Evolutionary conservation across 2,797 vertebrate genomes (phyloP).

Genomic region (Catamblyrhynchus diadema): DNA sequence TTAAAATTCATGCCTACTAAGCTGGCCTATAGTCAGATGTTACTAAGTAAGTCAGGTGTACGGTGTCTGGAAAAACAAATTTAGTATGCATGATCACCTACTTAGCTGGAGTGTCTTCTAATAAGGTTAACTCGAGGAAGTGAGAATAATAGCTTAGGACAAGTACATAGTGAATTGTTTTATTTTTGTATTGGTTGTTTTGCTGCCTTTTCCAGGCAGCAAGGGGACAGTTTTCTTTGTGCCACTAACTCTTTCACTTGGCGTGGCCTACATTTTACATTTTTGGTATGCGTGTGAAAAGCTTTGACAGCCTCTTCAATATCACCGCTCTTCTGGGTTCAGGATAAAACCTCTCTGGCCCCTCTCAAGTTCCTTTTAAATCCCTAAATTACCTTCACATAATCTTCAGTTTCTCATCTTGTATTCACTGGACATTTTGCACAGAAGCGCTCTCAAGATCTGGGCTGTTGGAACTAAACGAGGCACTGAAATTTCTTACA

Average conservation of each 20-base stretch:
- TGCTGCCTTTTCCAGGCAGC: neutral
- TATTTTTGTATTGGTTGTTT: neutral
- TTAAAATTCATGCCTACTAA: slow-evolving; percentile 40
- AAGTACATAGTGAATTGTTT: slow-evolving; percentile 14
- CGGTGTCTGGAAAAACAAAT: neutral
- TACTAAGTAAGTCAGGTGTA: slow-evolving; percentile 43
- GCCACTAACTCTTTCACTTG: neutral
- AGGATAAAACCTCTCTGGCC: slow-evolving; percentile 34
- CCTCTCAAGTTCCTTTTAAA: slow-evolving; percentile 48
- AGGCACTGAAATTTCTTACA: neutral
- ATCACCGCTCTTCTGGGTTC: neutral
- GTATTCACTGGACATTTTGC: neutral
- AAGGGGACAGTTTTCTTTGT: neutral
- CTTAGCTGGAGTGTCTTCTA: slow-evolving; percentile 17
- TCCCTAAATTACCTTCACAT: slow-evolving; percentile 46
- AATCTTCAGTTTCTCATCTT: slow-evolving; percentile 23
- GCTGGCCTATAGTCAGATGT: slow-evolving; percentile 18
- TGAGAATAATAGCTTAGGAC: slow-evolving; percentile 29
- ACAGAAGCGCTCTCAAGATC: neutral
- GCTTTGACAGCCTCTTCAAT: slow-evolving; percentile 49
- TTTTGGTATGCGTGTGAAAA: neutral
- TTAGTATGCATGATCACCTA: slow-evolving; percentile 38
- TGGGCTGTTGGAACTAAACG: neutral
- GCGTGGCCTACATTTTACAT: neutral
- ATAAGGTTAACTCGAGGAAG: slow-evolving; percentile 24